These are phyloP conservation scores for Apostichopus californicus DNA, from an alignment of 35 echinoderm and acorn worm genomes.

Conservation along the genomic window DNA sequence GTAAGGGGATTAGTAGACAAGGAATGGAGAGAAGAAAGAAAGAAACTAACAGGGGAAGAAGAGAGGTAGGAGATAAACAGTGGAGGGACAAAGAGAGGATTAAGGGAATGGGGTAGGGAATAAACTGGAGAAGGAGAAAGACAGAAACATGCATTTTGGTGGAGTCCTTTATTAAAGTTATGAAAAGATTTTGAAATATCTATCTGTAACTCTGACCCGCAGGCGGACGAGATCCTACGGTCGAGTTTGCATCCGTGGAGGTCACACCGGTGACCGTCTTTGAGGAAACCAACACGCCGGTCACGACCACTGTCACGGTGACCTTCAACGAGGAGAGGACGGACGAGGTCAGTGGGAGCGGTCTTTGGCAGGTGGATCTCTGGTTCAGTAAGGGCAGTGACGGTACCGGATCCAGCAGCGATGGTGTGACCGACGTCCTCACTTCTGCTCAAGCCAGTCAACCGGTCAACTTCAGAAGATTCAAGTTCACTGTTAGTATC, in stretches of 20 bases:
- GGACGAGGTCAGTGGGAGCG: constrained; percentile 21
- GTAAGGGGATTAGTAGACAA: too few relatives aligned
- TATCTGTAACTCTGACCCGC: neutral
- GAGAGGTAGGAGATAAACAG: too few relatives aligned
- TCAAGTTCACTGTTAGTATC: constrained; percentile 11
- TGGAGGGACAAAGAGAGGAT: too few relatives aligned
- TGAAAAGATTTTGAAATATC: too few relatives aligned
- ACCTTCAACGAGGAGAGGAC: constrained; percentile 30
- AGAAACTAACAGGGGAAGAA: too few relatives aligned
- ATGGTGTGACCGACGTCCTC: constrained; percentile 3
- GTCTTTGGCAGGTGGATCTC: constrained; percentile 43
- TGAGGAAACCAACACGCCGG: constrained; percentile 19
- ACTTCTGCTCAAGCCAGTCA: neutral
- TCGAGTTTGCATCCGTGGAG: constrained; percentile 31
- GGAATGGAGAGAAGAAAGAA: too few relatives aligned
- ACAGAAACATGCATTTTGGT: too few relatives aligned
- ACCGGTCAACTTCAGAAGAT: constrained; percentile 37
- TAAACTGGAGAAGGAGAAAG: too few relatives aligned
- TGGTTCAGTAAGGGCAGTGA: constrained; percentile 43
- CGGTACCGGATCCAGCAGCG: constrained; percentile 35
- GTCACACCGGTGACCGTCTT: constrained; percentile 32
- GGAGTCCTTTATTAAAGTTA: too few relatives aligned
- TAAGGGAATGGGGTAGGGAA: too few relatives aligned
- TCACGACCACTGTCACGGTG: constrained; percentile 16
- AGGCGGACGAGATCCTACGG: constrained; percentile 41